A percentile compares a stretch with the other conserved stretches of the same genome.
phyloP scores from a whole-genome alignment of 2,888 invertebrate species.

The Aspidapion aeneum region DNA sequence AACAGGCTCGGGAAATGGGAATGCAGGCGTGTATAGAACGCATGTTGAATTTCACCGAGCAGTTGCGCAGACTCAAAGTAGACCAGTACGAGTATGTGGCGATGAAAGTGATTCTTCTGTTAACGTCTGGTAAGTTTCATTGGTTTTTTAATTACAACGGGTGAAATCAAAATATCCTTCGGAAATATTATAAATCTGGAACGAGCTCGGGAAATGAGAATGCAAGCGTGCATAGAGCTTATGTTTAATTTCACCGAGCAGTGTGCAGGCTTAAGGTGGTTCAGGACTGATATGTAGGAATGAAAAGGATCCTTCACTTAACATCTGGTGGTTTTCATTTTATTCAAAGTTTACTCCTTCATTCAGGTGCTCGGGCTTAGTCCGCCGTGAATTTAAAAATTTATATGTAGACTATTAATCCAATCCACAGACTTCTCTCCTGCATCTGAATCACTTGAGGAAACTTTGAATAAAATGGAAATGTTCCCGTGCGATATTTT shows the following conservation, averaged over 20 bases:
- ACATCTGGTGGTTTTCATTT: slow-evolving; percentile 90
- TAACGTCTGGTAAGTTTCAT: slow-evolving; percentile 74
- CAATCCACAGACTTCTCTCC: no score
- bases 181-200: slow-evolving; percentile 62
- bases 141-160: not conserved
- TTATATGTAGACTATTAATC: no score
- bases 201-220: slow-evolving; percentile 68
- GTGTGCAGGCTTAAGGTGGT: slow-evolving; percentile 85
- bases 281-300: slow-evolving; percentile 93
- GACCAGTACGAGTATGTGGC: slow-evolving; percentile 97
- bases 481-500: no score
- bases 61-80: slow-evolving; percentile 81
- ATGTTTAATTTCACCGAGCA: slow-evolving; percentile 96
- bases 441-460: no score
- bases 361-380: no score
- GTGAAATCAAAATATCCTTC: slow-evolving; percentile 67
- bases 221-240: slow-evolving; percentile 85
- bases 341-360: no score
- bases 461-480: no score
- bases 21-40: slow-evolving; percentile 86
- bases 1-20: slow-evolving; percentile 69
- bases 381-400: no score
- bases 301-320: slow-evolving; percentile 90
- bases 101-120: slow-evolving; percentile 89
- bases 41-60: slow-evolving; percentile 93